Base-by-base conservation (phyloP, 2,888 invertebrate genomes). In the Erynnis tages region DNA sequence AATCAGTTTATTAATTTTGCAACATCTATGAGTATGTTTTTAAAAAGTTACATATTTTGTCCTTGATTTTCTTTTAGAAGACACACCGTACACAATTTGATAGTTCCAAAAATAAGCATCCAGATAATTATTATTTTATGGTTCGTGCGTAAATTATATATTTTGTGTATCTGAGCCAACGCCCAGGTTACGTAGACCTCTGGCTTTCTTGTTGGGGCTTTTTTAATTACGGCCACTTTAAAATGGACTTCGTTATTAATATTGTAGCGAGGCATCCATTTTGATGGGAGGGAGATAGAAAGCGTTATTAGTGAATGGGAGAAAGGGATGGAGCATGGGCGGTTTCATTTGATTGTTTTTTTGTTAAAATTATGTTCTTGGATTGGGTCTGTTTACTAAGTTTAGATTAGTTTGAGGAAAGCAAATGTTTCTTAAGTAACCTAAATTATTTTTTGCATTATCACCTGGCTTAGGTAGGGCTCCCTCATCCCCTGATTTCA, bases 41-140 rank as follows among this genome's bases (percentile, higher is more conserved):
- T 6, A 7, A 25, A 25, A 6, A 25, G 1, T 30, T 6, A 4
- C 1, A 14, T 14, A 7, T 14, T 4, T 17, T 34, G 10, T 34
- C 40, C 29, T 34, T n/a, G 10, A 14, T 25, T 30, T 11, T 7
- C 23, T 14, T 38, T 10, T 11, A 14, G 23, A 2, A 19, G 21
- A 17, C 8, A 19, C 68, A 71, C 73, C 71, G 71, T 69, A 75
- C 55, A 55, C 57, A 60, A 65, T 71, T 70, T 68, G 60, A 60
- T 57, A 61, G 54, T 67, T 71, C 65, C 69, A 71, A 69, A 73
- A 76, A 73, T 71, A 69, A 63, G 53, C 55, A 56, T 59, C 71
- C 65, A 68, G 49, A 76, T 84, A 83, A 84, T 85, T 79, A 86
- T 82, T 81, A 82, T 82, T 85, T 84, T 79, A 83, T 81, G 68